Evolutionary conservation across 2,888 invertebrate species (phyloP), one percentile per base, ranked within the genome.

Genomic region (Ectropis crepuscularia): DNA sequence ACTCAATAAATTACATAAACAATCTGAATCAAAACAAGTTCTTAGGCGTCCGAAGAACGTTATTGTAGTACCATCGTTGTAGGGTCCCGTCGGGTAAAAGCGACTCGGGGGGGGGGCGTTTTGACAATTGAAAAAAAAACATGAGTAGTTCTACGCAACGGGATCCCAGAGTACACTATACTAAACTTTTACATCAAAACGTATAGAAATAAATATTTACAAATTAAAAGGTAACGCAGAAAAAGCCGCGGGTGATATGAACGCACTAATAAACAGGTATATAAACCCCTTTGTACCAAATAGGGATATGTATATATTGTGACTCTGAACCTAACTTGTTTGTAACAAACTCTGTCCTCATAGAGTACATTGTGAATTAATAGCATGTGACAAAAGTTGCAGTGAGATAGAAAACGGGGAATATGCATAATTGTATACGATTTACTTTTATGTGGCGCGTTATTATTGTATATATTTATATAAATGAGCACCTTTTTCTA

Each of bases 1-100:
- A 92, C 81, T 83, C 85, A 91, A 90, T 91, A 91, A 91, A 85
- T 91, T 90, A 92, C 86, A 91, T 92, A 92, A 92, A 92, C 90
- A 86, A 91, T 92, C 88, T 91, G 89, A 90, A 89, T 89, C 85
- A 87, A 91, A 81, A 74, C 88, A 92, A 88, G 90, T 88, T 91
- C 91, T 91, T 90, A 91, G 90, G 91, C 90, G 88, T 91, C 80
- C 85, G 84, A 85, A 83, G 83, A 84, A 88, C 83, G 83, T 83
- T 80, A 78, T 78, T 66, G 76, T 79, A 81, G 78, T 80, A 80
- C 80, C 80, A 74, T 78, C 69, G 62, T 70, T 68, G 63, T 70
- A 69, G 74, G 74, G 72, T 74, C 72, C 70, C 64, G 38, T 48
- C 39, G 10, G 7, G 42, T 61, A 42, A 65, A 57, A 65, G 42